These are phyloP conservation scores for Eulemur coronatus DNA, from an alignment of 2,797 vertebrate genomes.

Conservation along the genomic window DNA sequence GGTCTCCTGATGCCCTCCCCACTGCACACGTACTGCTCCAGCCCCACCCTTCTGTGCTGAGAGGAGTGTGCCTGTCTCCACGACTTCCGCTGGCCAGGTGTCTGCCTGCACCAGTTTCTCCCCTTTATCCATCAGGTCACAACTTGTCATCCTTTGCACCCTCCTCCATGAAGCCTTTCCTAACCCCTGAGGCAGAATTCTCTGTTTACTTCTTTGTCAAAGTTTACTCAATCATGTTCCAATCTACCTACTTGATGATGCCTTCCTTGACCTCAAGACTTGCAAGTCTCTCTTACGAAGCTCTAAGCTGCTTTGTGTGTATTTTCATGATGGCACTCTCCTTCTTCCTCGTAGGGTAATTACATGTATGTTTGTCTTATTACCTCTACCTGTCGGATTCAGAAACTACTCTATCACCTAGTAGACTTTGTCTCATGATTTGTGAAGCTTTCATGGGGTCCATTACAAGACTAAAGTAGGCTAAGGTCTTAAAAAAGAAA, in stretches of 20 bases:
- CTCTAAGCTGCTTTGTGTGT: neutral
- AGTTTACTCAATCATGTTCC: neutral
- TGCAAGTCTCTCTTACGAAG: neutral
- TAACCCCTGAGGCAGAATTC: neutral
- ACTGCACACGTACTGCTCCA: fast-evolving
- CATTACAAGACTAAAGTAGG: neutral
- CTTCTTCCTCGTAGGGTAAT: neutral
- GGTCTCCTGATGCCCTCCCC: neutral
- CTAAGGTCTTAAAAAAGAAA: neutral
- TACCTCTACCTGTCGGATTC: neutral
- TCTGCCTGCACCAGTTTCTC: neutral
- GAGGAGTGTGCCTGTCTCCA: too few relatives aligned
- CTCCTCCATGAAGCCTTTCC: neutral
- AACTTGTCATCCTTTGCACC: neutral
- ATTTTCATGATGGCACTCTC: neutral
- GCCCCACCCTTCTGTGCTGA: fast-evolving
- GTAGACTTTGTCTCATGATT: neutral
- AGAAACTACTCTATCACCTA: neutral
- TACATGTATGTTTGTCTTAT: neutral
- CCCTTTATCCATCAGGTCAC: neutral
- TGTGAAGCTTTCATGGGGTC: neutral
- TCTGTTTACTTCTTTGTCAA: neutral
- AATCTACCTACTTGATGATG: neutral
- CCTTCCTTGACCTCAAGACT: neutral
- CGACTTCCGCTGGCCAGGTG: neutral